phyloP scores from a whole-genome alignment of 37 sponge, comb jelly and placozoan genomes.

The Aplysina aerophoba region DNA sequence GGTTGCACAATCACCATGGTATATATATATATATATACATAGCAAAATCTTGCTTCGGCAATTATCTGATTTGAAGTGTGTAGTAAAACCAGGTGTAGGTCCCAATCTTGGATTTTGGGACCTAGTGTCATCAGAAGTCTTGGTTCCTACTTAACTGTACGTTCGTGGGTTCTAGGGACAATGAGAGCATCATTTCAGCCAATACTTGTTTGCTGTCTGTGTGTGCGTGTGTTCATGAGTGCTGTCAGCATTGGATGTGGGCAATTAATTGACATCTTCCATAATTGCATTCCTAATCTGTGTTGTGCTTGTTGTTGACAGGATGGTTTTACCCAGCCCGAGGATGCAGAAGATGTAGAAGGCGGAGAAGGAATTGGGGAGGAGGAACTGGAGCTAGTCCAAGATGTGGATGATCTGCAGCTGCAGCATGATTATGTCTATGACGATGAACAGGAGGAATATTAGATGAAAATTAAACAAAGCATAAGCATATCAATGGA shows the following conservation, averaged over 20 bases:
- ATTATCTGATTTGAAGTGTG: too few relatives aligned
- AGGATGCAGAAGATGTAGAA: background rate
- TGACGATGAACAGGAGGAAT: slow-evolving; percentile 81
- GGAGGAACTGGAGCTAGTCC: slow-evolving; percentile 28
- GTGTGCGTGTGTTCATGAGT: background rate
- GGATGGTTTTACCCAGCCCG: slow-evolving; percentile 29
- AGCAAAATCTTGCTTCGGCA: too few relatives aligned
- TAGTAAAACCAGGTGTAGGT: too few relatives aligned
- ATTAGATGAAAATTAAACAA: slow-evolving; percentile 8
- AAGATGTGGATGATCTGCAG: slow-evolving; percentile 36
- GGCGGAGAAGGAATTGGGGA: background rate
- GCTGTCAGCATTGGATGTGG: slow-evolving; percentile 14
- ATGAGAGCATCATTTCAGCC: too few relatives aligned
- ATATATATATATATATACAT: too few relatives aligned
- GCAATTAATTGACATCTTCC: too few relatives aligned
- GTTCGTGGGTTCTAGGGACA: too few relatives aligned
- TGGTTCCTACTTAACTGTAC: too few relatives aligned
- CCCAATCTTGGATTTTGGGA: too few relatives aligned
- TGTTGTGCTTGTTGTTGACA: background rate
- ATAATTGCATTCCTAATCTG: background rate
- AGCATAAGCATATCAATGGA: slow-evolving; percentile 27
- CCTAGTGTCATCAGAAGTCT: too few relatives aligned
- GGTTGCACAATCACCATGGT: too few relatives aligned
- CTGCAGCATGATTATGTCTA: slow-evolving; percentile 46
- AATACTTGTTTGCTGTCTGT: too few relatives aligned